phyloP scores from a whole-genome alignment of 2,888 invertebrate genomes.

The Magallana nippona region DNA sequence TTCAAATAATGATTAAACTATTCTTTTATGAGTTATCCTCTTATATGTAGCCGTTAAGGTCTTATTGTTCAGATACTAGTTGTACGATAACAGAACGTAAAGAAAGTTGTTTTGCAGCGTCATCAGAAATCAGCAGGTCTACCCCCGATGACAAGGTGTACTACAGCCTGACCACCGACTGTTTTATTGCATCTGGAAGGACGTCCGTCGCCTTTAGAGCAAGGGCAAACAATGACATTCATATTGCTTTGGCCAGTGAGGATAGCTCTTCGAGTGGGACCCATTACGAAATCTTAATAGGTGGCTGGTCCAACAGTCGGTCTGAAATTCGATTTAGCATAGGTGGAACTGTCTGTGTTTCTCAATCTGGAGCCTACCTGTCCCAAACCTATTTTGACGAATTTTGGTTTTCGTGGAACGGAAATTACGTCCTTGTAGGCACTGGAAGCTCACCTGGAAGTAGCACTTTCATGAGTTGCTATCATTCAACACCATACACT shows the following conservation, averaged over 20 bases:
- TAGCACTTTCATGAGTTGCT: neutral
- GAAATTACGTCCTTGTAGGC: neutral
- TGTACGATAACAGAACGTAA: too few species aligned
- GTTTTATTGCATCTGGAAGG: neutral
- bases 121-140: neutral
- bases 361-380: neutral
- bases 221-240: neutral
- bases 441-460: neutral
- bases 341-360: neutral
- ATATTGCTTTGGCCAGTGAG: neutral
- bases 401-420: constrained; percentile 1
- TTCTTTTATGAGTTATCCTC: neutral
- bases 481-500: neutral
- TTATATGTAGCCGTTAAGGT: too few species aligned
- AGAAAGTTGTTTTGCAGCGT: neutral
- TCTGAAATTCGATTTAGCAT: neutral
- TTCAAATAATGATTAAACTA: neutral
- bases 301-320: neutral
- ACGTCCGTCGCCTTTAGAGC: neutral
- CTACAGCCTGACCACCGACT: neutral
- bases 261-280: neutral
- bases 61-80: too few species aligned
- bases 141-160: neutral
- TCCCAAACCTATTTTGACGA: neutral
- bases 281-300: neutral